Evolutionary conservation across 2,888 invertebrate species (phyloP), one percentile per base, ranked within the genome.

Genomic region (Cheilosia vernalis): DNA sequence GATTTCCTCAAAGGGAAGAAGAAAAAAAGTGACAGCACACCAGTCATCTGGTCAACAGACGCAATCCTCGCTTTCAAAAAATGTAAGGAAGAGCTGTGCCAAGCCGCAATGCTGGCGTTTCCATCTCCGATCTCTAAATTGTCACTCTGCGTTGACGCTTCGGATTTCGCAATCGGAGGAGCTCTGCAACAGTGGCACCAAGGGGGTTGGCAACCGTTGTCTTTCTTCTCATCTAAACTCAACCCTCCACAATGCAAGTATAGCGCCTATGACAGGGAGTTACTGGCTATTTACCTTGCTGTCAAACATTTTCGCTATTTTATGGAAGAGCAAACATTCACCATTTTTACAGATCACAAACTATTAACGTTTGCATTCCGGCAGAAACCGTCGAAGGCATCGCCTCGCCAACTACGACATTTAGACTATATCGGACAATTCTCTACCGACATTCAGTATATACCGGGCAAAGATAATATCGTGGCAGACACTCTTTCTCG

Each of bases 371-470:
- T 83, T 49, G 90, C 91, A 0, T 90, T 92, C 67, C 19, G 66
- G 4, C 84, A 89, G 76, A 88, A 88, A 10, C 40, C 87, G 9
- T 19, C 47, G 6, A 89, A 90, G 19, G 88, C 88, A 9, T 89
- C 90, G 1, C 91, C 91, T 0, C 67, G 91, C 1, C 91, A 92
- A 76, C 86, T 88, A 4, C 72, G 91, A 0, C 89, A 92, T 4
- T 81, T 92, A 0, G 90, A 91, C 61, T 90, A 87, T 19, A 90
- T 89, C 17, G 67, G 74, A 2, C 87, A 87, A 37, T 87, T 80
- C 17, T 56, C 81, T 7, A 87, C 87, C 0, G 66, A 80, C 9
- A 70, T 87, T 6, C 37, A 19, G 2, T 55, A 87, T 15, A 24
- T 83, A 5, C 49, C 80, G 5, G 87, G 83, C 3, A n/a, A 88